A percentile compares a stretch with the other conserved stretches of the same genome.
Evolutionary conservation across 1,140 invertebrate genomes (phyloP).

Genomic region (Trachymyrmex septentrionalis): DNA sequence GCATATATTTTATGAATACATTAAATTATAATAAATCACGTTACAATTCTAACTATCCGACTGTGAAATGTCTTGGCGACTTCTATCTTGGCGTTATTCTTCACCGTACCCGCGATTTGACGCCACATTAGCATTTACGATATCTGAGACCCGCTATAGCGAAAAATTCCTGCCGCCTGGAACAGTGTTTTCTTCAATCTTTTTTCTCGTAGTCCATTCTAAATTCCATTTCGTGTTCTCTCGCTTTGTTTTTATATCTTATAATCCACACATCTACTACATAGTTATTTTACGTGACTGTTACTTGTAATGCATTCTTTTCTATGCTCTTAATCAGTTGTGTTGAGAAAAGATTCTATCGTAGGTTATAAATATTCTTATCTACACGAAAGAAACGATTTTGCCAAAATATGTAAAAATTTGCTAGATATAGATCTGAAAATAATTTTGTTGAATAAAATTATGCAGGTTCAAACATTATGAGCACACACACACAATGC

Average conservation of each 20-base stretch:
- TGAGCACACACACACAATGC: no score
- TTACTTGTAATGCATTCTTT: background rate
- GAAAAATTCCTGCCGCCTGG: background rate
- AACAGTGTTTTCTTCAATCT: background rate
- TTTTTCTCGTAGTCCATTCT: no score
- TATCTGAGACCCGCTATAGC: slow-evolving; percentile 25
- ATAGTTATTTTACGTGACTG: slow-evolving; percentile 11
- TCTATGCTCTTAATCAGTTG: background rate
- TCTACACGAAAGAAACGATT: no score
- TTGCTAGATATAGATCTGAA: no score
- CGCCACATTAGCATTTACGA: background rate
- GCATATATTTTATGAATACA: background rate
- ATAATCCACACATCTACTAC: background rate
- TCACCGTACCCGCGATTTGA: background rate
- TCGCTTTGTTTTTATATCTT: background rate
- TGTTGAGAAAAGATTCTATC: slow-evolving; percentile 6
- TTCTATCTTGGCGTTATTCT: background rate
- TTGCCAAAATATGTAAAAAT: no score
- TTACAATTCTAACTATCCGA: background rate
- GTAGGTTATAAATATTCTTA: background rate
- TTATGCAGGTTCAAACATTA: no score
- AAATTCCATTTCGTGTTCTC: background rate
- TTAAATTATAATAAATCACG: slow-evolving; percentile 29
- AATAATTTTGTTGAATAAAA: no score
- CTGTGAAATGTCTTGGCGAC: background rate